A percentile compares a stretch with the other conserved stretches of the same genome.
phyloP scores from a whole-genome alignment of 1,140 invertebrate species.

The Asobara japonica region DNA sequence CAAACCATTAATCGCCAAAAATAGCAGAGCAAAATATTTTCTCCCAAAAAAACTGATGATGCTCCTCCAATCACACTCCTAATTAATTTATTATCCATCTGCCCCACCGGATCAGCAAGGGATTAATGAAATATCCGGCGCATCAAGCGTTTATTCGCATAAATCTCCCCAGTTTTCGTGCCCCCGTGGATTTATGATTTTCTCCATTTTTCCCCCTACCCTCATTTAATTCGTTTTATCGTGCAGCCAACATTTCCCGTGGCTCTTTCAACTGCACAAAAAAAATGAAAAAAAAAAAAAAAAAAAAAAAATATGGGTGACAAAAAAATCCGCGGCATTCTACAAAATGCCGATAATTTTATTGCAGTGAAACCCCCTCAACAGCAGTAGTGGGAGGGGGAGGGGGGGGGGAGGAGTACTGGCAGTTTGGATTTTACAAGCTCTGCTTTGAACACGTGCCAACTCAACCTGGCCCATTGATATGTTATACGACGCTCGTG shows the following conservation, averaged over 20 bases:
- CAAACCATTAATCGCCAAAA: no score
- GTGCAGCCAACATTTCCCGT: constrained; percentile 1
- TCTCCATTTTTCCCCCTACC: not conserved
- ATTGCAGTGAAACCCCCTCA: not conserved
- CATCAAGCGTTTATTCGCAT: constrained; percentile 49
- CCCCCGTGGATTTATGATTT: constrained; percentile 3
- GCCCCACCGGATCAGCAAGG: not conserved
- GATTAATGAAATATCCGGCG: constrained; percentile 45
- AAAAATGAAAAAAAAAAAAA: not conserved
- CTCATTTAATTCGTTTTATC: constrained; percentile 11
- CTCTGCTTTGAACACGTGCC: constrained; percentile 54
- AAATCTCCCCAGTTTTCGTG: constrained; percentile 39
- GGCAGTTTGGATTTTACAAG: constrained; percentile 45
- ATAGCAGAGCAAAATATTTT: no score
- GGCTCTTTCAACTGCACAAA: not conserved
- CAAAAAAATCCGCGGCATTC: not conserved
- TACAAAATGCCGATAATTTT: constrained; percentile 15
- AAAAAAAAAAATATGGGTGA: not conserved
- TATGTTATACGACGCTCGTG: constrained; percentile 47
- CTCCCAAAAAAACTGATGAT: no score
- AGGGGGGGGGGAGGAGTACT: constrained; percentile 14
- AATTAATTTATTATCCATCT: no score
- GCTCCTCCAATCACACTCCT: no score
- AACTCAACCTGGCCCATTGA: constrained; percentile 47
- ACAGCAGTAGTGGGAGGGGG: not conserved